Conservation (phyloP, 1,140 invertebrate species). For the Andrena cerasifolii region DNA sequence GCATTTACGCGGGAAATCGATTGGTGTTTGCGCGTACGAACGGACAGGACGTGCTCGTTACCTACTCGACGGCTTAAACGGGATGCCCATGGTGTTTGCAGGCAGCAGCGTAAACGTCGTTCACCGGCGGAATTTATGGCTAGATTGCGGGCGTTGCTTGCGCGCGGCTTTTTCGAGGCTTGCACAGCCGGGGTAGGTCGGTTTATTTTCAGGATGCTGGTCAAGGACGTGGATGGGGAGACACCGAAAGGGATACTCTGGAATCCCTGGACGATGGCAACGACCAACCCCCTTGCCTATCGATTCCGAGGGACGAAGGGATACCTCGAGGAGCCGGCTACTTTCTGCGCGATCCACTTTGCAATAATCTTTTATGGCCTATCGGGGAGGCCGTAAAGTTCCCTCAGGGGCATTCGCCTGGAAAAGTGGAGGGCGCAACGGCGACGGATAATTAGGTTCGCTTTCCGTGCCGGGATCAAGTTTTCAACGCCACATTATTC, state of each 20-base stretch:
- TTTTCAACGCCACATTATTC: too few relatives aligned
- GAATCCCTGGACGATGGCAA: neutral
- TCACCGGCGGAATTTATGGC: slow-evolving; percentile 6
- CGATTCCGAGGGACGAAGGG: neutral
- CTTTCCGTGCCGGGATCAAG: too few relatives aligned
- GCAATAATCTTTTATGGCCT: too few relatives aligned
- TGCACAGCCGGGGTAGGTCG: neutral
- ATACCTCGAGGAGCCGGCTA: too few relatives aligned
- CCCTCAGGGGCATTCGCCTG: too few relatives aligned
- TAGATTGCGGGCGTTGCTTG: neutral
- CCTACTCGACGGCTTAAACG: slow-evolving; percentile 7
- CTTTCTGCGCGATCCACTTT: too few relatives aligned
- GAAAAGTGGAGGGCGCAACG: too few relatives aligned
- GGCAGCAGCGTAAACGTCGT: slow-evolving; percentile 9
- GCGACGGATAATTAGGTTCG: too few relatives aligned
- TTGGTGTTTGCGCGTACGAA: slow-evolving; percentile 21
- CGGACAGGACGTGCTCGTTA: slow-evolving; percentile 38
- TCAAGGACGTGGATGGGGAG: slow-evolving; percentile 3
- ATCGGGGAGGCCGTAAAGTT: too few relatives aligned
- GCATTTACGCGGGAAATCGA: slow-evolving; percentile 26
- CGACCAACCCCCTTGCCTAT: too few relatives aligned
- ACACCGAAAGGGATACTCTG: neutral
- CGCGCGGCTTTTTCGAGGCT: neutral
- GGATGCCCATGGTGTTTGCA: slow-evolving; percentile 19
- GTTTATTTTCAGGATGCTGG: slow-evolving; percentile 23